These are phyloP conservation scores for Trichonephila clavata DNA, from an alignment of 1,140 invertebrate species.

Conservation along the genomic window DNA sequence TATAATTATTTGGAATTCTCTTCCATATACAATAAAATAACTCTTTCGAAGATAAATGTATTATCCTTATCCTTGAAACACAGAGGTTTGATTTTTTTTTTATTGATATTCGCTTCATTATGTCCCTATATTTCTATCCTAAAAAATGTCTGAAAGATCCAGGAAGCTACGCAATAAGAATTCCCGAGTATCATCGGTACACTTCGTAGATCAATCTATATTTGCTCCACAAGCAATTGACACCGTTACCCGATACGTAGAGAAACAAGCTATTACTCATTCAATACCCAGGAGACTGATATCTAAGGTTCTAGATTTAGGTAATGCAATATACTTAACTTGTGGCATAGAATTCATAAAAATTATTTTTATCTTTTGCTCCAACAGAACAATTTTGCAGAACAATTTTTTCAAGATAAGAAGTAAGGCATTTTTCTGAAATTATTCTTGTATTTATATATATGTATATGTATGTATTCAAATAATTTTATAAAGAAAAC, in stretches of 20 bases:
- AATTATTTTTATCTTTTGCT: background rate
- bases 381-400: background rate
- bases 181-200: background rate
- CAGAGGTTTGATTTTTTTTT: no score
- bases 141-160: background rate
- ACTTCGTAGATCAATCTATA: conserved; percentile 3
- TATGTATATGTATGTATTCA: no score
- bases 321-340: no score
- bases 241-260: background rate
- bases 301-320: background rate
- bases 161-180: background rate
- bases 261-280: background rate
- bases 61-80: no score
- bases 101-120: no score
- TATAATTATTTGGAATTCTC: no score
- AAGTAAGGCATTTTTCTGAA: background rate
- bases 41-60: no score
- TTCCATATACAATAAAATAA: no score
- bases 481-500: no score
- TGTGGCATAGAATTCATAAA: no score
- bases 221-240: conserved; percentile 10
- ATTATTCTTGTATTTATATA: no score
- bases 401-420: background rate
- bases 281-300: background rate
- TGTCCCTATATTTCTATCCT: no score